These are phyloP conservation scores for Urocyon cinereoargenteus DNA, from an alignment of 2,797 vertebrate species.

Conservation along the genomic window DNA sequence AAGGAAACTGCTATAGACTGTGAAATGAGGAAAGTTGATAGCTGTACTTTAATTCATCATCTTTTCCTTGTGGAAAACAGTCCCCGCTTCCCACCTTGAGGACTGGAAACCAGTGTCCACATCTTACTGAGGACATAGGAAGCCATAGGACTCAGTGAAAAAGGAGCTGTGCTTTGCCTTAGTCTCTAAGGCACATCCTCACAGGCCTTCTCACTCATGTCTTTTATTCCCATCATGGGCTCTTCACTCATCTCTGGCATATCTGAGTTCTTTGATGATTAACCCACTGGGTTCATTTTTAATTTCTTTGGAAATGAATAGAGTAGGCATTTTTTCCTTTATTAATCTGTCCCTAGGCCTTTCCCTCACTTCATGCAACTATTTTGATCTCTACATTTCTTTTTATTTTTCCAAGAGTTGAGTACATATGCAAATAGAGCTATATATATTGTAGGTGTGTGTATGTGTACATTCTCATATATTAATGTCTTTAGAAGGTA, in stretches of 20 bases:
- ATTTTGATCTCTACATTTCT: background rate
- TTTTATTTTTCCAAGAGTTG: background rate
- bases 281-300: background rate
- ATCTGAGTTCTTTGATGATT: background rate
- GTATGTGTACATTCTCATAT: background rate
- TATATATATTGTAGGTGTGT: background rate
- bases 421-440: background rate
- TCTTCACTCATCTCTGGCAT: background rate
- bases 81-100: too few relatives aligned
- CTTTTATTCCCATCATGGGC: background rate
- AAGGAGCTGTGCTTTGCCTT: background rate
- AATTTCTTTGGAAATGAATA: background rate
- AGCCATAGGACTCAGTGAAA: background rate
- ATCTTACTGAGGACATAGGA: background rate
- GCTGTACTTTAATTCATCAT: background rate
- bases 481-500: background rate
- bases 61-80: background rate
- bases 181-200: background rate
- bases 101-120: background rate
- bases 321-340: background rate
- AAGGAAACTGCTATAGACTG: background rate
- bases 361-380: background rate
- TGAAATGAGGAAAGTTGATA: background rate
- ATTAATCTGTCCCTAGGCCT: background rate
- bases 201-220: background rate